A percentile compares a stretch with the other conserved stretches of the same genome.
Conservation (phyloP, 2,113 vertebrate genomes). For the Stomatorhinus ivindoensis region DNA sequence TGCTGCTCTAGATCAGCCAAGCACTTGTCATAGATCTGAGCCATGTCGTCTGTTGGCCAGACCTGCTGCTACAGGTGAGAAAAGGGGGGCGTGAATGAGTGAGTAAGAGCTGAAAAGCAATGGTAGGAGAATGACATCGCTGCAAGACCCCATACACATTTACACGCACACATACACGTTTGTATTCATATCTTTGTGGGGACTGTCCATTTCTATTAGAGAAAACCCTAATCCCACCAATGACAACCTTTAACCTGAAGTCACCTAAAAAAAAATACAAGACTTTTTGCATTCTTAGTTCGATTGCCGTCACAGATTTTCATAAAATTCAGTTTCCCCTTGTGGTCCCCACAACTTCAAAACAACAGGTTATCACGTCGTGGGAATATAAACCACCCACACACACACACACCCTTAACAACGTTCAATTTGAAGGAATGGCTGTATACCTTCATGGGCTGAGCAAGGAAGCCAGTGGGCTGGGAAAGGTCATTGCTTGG, state of each 20-base stretch:
- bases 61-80: constrained; percentile 71
- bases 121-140: neutral
- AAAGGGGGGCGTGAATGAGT: neutral
- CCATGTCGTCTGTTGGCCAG: constrained; percentile 95
- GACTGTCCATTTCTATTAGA: neutral
- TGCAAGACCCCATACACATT: neutral
- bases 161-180: neutral
- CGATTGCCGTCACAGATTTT: neutral
- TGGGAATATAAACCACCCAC: neutral
- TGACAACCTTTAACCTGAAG: neutral
- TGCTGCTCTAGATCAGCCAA: constrained; percentile 95
- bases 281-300: neutral
- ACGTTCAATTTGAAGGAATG: neutral
- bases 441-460: constrained; percentile 88
- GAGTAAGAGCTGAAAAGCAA: neutral
- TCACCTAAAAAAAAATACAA: neutral
- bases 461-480: constrained; percentile 93
- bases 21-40: constrained; percentile 96
- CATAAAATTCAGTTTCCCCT: neutral
- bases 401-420: neutral
- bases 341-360: neutral
- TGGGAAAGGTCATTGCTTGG: constrained; percentile 95
- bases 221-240: neutral
- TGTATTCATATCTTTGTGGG: neutral
- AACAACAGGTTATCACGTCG: neutral